phyloP scores from a whole-genome alignment of 2,797 vertebrate genomes.

The Siniperca undulata region DNA sequence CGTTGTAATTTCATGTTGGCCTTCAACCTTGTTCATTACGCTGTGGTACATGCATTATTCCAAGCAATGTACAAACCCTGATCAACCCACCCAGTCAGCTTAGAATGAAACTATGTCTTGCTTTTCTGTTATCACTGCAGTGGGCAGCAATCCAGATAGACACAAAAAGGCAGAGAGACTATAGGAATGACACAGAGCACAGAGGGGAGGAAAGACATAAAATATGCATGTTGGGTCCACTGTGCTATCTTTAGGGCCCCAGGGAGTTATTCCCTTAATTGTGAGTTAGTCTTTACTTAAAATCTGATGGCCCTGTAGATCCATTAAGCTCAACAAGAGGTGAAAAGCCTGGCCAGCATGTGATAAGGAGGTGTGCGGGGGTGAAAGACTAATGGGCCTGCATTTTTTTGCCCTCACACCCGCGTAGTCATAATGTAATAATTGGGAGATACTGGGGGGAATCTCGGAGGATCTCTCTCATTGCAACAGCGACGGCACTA shows the following conservation, averaged over 20 bases:
- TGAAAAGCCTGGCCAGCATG: slow-evolving; percentile 73
- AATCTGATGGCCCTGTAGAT: slow-evolving; percentile 76
- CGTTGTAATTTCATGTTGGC: slow-evolving; percentile 34
- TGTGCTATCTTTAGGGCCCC: slow-evolving; percentile 65
- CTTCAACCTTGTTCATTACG: slow-evolving; percentile 44
- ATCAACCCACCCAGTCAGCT: slow-evolving; percentile 37
- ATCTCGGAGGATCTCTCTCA: slow-evolving; percentile 86
- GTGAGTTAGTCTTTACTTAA: slow-evolving; percentile 81
- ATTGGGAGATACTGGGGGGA: slow-evolving; percentile 87
- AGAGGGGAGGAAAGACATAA: slow-evolving; percentile 53
- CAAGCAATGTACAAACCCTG: slow-evolving; percentile 10
- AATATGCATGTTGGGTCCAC: slow-evolving; percentile 69
- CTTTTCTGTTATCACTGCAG: slow-evolving; percentile 34
- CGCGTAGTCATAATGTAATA: slow-evolving; percentile 90
- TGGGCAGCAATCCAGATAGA: slow-evolving; percentile 36
- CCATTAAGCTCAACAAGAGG: slow-evolving; percentile 81
- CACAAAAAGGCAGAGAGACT: slow-evolving; percentile 33
- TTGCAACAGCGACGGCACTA: slow-evolving; percentile 73
- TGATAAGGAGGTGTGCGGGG: slow-evolving; percentile 84
- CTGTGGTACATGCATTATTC: slow-evolving; percentile 22
- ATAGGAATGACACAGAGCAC: slow-evolving; percentile 48
- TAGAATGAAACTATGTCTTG: slow-evolving; percentile 27
- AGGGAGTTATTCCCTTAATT: slow-evolving; percentile 81
- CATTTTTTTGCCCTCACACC: slow-evolving; percentile 82
- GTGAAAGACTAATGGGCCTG: slow-evolving; percentile 91